Evolutionary conservation across 2,888 invertebrate species (phyloP), one percentile per base, ranked within the genome.

Genomic region (Didymodactylos carnosus): DNA sequence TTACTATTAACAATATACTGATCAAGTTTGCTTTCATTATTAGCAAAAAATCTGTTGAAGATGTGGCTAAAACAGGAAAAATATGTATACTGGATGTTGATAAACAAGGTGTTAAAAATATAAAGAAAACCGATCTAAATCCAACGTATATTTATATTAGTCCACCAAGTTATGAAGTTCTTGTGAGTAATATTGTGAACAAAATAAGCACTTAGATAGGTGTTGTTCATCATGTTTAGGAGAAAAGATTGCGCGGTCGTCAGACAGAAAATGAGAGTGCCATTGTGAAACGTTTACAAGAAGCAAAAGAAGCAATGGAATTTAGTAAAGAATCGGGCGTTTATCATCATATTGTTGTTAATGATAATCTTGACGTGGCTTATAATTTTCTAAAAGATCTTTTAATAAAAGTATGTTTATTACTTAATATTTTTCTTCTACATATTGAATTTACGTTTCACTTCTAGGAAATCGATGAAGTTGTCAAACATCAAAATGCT

Each of bases 21-120:
- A n/a, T 5, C 3, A 16, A 23, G 7, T 2, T 49, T 49, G n/a
- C 2, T 35, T 35, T 6, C n/a, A n/a, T 62, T 0, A n/a, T 16
- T 35, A 92, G 95, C 83, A 91, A 91, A 83, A 86, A 86, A 78
- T 90, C 94, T 0, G 91, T 98, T 0, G 87, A 89, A 78, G 88
- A 88, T 76, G 91, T 97, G 0, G 88, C 88, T 76, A 84, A 86
- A 23, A 86, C 88, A 23, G 94, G 94, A 4, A 90, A 90, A 81
- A 88, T 95, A 53, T 95, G 95, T 81, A 88, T 97, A 2, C 84
- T 97, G 77, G 97, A 97, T 81, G 91, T 97, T 78, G 95, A 97
- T 79, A 88, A 92, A 73, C 91, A 95, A 85, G 97, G 95, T 27
- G 94, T 95, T 0, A 90, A 91, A 79, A 90, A 88, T 83, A 88